Base-by-base conservation (phyloP, 2,888 invertebrate genomes). In the Epinotia nisella region DNA sequence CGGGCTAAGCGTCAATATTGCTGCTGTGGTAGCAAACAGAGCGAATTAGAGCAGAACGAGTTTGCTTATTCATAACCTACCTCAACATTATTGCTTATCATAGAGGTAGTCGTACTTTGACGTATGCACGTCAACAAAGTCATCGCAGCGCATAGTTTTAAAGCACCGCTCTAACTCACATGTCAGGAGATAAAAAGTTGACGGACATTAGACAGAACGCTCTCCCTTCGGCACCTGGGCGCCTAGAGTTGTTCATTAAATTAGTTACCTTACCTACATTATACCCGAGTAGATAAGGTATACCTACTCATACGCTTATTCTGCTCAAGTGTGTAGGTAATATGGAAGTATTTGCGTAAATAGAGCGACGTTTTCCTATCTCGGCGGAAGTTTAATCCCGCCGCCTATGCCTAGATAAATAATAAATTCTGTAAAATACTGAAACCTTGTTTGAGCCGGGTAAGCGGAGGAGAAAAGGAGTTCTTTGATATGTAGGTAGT, bases 341-440 rank as follows among this genome's bases (percentile, higher is more conserved):
- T 64, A 69, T 68, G 51, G 56, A 62, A 68, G 51, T 64, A 64
- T 69, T 73, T 64, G 73, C 69, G 58, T 73, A 73, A 73, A 73
- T 73, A 69, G 58, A 73, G 39, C 58, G 69, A 58, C 68, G 62
- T 69, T 69, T 68, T 69, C 64, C 68, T 73, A 73, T 73, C 69
- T 73, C 73, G 69, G 45, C 69, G 73, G 73, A 73, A 73, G 51
- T 73, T 69, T 73, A 73, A 73, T 73, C 73, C 58, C 68, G 67
- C 71, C 17, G 58, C 62, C 68, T 69, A 69, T 68, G 73, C 73
- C 69, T 69, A 73, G 73, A 73, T 73, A 73, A 73, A 73, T 73
- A 73, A 73, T 73, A 73, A 69, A 73, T 68, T 71, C n/a, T 71
- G 29, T 64, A 59, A 73, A 69, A 73, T 69, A 73, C 58, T 62